Base-by-base conservation (phyloP, 2,113 vertebrate genomes). In the Raja brachyura region DNA sequence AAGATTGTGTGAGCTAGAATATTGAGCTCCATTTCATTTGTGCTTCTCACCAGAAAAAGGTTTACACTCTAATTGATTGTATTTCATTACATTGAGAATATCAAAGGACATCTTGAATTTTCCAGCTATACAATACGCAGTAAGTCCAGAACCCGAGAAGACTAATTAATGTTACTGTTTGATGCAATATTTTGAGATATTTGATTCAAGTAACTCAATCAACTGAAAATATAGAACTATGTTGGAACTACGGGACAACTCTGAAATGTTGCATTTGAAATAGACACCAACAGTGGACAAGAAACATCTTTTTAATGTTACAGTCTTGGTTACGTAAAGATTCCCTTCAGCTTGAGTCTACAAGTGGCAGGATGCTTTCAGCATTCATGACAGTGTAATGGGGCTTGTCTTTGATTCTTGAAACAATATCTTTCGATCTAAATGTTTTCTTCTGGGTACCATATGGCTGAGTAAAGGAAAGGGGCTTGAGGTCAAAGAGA, bases 401-500 rank as follows among this genome's bases (percentile, higher is more conserved):
- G 95, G 96, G 95, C 96, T 95, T 95, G 94, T 22, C 18, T 90
- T 93, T 93, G 93, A 94, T 93, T 93, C 90, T 48, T 83, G 28
- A 74, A 73, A 92, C 90, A 92, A 74, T 88, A 31, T 61, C 61
- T 61, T 88, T 88, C 83, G 31, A 63, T 88, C 25, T 81, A 85
- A 83, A 74, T 81, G 92, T 79, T 93, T 94, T 94, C 94, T 93
- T 93, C n/a, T 33, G 93, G 76, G 94, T 93, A 96, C 96, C 98
- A 99, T 98, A 99, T 99, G 98, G 98, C 97, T 48, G 10, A 20
- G 39, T 33, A 61, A 31, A 61, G 28, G 83, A n/a, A 61, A 68
- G 96, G 95, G 97, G 97, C 61, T 97, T 95, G 96, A 96, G 97
- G 97, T 99, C 98, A 98, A 97, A 97, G 94, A 96, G 97, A 98